Evolutionary conservation across 37 sponge, comb jelly and placozoan genomes (phyloP).

Genomic region (Halisarca cf. caerulea): DNA sequence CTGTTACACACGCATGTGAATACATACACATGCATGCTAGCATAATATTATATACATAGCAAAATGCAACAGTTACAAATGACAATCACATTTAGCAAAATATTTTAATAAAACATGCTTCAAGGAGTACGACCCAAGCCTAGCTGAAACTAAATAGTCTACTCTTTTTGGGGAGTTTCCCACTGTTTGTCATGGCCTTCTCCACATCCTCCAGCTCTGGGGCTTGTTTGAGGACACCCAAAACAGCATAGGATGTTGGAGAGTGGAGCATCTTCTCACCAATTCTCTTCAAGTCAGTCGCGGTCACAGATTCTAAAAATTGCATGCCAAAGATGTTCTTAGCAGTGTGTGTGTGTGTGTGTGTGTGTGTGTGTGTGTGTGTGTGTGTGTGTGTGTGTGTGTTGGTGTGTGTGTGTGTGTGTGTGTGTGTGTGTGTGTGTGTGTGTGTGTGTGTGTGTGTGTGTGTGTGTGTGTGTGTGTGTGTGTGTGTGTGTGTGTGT

Average conservation of each 20-base stretch:
- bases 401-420: no score
- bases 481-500: no score
- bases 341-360: not conserved
- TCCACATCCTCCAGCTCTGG: conserved; percentile 57
- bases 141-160: conserved; percentile 57
- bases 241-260: conserved; percentile 49
- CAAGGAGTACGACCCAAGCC: no score
- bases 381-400: conserved; percentile 19
- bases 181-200: conserved; percentile 33
- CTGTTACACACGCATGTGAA: no score
- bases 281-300: conserved; percentile 50
- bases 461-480: no score
- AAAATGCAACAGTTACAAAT: no score
- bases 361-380: conserved; percentile 23
- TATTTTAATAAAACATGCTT: no score
- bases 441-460: no score
- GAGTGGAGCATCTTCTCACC: conserved; percentile 47
- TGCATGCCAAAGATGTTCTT: not conserved
- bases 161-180: conserved; percentile 23
- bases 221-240: conserved; percentile 63
- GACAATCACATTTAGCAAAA: no score
- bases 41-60: no score
- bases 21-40: no score
- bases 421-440: no score
- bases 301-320: conserved; percentile 58